Base-by-base conservation (phyloP, 2,113 vertebrate species). In the Ploceus nigricollis region DNA sequence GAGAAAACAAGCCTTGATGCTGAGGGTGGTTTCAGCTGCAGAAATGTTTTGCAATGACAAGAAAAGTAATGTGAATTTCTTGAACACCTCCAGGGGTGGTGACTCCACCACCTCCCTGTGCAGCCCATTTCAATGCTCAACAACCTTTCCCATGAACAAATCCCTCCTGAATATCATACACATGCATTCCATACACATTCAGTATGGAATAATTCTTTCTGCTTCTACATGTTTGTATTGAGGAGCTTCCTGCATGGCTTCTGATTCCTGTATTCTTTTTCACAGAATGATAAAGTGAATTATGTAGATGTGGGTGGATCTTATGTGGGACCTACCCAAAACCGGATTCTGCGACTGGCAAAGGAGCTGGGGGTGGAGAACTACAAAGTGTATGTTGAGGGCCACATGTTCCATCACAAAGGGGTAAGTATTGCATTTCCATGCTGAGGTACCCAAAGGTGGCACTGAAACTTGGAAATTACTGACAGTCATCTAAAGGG, bases 271-370 rank as follows among this genome's bases (percentile, higher is more conserved):
- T 50, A 2, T 45, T 96, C 78, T 95, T 63, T 97, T 97, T 68
- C 61, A 44, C 95, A 98, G 98, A 98, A 98, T 4, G 82, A 93
- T 11, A 78, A 98, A 30, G 98, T 98, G 58, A 37, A 95, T 51
- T 98, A 98, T 1, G 98, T 98, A 3, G 98, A 99, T 94, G 98
- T 99, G 93, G 98, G 98, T 14, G 98, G 98, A 81, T 66, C 98
- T 0, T 99, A 99, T 45, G 96, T 99, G 47, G 98, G 98, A 89
- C 98, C 98, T 4, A 99, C 98, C 12, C 98, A 99, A 82, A 98
- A 98, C 92, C 92, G 98, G n/a, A 98, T 99, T 86, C 96, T 99
- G 30, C 97, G 98, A 4, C 90, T 99, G 45, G 97, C 98, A 25
- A 98, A 98, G 54, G 98, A 99, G 65, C 93, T 99, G 83, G 98